Conservation (phyloP, 2,113 vertebrate species). For the Holacanthus passer region DNA sequence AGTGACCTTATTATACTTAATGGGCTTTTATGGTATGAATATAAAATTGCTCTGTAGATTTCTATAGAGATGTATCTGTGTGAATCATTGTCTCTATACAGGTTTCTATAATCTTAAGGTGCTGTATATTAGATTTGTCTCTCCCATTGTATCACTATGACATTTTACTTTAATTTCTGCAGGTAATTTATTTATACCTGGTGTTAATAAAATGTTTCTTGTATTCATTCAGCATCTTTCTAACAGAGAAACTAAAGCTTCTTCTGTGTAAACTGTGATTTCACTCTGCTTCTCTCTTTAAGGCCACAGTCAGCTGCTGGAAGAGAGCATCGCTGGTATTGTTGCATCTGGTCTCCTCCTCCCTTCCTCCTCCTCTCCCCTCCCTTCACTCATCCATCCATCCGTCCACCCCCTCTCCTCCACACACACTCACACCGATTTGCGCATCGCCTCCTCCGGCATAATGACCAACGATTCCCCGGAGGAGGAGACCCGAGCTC, state of each 20-base stretch:
- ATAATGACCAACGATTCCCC: slow-evolving; percentile 83
- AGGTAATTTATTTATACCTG: background rate
- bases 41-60: background rate
- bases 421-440: slow-evolving; percentile 50
- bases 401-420: slow-evolving; percentile 35
- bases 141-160: background rate
- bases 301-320: slow-evolving; percentile 56
- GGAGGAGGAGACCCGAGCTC: slow-evolving; percentile 75
- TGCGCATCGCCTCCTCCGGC: slow-evolving; percentile 74
- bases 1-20: background rate
- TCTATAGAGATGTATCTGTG: background rate
- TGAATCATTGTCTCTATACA: background rate
- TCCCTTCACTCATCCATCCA: slow-evolving; percentile 50
- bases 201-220: background rate
- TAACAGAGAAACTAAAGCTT: background rate
- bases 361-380: slow-evolving; percentile 43
- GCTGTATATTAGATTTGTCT: background rate
- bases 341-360: slow-evolving; percentile 68
- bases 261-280: background rate
- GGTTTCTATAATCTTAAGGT: background rate
- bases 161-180: background rate
- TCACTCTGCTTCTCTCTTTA: slow-evolving; percentile 57
- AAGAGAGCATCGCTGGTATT: slow-evolving; percentile 39
- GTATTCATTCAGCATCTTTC: background rate
- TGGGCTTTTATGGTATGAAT: background rate